Percentiles rank a stretch among this genome's conserved stretches.
Conservation (phyloP, 2,113 vertebrate species). For the Artemisiospiza belli region DNA sequence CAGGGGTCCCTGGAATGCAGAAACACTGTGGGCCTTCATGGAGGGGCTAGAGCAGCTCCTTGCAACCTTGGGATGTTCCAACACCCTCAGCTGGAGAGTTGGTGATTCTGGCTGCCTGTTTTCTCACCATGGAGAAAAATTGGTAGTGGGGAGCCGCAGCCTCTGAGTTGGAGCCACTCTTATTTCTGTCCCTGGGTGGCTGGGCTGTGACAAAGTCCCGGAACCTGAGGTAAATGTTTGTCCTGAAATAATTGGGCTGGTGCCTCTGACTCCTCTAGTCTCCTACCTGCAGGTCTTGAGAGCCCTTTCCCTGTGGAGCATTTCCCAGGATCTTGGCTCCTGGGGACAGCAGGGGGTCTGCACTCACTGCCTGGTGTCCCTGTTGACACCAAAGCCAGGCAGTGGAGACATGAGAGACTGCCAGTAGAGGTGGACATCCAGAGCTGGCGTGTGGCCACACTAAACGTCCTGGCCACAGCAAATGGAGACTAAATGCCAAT, state of each 20-base stretch:
- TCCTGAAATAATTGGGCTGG: rapidly evolving
- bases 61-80: neutral
- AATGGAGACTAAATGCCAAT: neutral
- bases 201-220: rapidly evolving
- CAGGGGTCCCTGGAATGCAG: neutral
- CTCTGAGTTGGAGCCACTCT: neutral
- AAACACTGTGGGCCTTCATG: neutral
- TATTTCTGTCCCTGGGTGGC: neutral
- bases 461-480: rapidly evolving
- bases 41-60: neutral
- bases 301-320: rapidly evolving
- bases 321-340: neutral
- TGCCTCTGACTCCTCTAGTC: neutral
- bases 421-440: neutral
- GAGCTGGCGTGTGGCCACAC: neutral
- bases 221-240: neutral
- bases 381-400: neutral
- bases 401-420: rapidly evolving
- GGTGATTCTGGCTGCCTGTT: rapidly evolving
- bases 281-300: neutral
- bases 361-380: rapidly evolving
- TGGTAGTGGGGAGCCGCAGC: rapidly evolving
- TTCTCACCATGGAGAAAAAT: rapidly evolving
- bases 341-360: rapidly evolving
- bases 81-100: neutral